Conservation (phyloP, 1,140 invertebrate genomes). For the Parapsyche elsis region DNA sequence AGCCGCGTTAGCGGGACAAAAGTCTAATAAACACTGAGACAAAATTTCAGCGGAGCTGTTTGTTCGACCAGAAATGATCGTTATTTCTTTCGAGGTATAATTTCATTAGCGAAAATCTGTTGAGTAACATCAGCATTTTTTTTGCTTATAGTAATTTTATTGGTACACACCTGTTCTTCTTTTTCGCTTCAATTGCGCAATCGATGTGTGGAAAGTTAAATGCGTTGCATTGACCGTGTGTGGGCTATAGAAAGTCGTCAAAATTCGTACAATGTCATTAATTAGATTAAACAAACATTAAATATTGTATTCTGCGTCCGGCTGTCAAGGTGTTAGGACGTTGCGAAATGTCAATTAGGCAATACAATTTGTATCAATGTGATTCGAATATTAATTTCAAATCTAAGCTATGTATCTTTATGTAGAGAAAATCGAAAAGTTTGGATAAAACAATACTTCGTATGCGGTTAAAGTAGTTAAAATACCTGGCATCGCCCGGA, state of each 20-base stretch:
- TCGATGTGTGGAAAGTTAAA: neutral
- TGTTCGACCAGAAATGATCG: neutral
- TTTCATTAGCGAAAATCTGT: neutral
- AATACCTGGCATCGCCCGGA: no score
- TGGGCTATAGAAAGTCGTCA: neutral
- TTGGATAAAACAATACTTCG: no score
- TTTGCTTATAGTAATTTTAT: neutral
- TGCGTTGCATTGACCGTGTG: neutral
- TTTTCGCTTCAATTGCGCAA: slow-evolving; percentile 6
- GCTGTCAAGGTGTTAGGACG: no score
- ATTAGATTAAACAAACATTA: no score
- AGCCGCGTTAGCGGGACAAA: slow-evolving; percentile 2
- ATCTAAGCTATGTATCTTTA: no score
- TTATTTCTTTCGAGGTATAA: neutral
- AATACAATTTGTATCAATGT: no score
- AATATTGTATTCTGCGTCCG: no score
- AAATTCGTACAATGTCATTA: neutral
- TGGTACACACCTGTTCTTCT: neutral
- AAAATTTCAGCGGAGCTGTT: neutral
- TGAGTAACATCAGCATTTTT: neutral
- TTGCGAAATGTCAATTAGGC: no score
- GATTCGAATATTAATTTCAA: no score
- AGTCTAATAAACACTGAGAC: neutral
- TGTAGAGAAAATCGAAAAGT: no score
- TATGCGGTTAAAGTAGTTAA: no score